Base-by-base conservation (phyloP, 2,797 vertebrate species). In the Eospalax fontanierii region DNA sequence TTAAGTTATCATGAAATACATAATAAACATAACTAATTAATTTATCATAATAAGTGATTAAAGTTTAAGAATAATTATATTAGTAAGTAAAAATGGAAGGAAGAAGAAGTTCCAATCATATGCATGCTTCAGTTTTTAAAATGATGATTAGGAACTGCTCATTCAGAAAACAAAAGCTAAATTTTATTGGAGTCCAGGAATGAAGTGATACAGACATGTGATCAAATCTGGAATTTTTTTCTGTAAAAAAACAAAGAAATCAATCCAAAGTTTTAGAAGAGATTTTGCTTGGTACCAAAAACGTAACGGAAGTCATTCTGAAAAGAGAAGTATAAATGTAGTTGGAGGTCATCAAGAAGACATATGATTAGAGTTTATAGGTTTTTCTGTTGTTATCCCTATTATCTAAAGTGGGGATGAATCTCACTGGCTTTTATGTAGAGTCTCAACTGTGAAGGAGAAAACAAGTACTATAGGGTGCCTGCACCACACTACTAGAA, bases 41-140 rank as follows among this genome's bases (percentile, higher is more conserved):
- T 63, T 76, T 87, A 63, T 65, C 70, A 50, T 65, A 82, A 82
- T 57, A 68, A 86, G n/a, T 94, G 1, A 65, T 89, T 71, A 4
- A 33, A 81, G 4, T 30, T 93, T 66, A 91, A 71, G 35, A 33
- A 89, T 63, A 54, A 10, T 26, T 57, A 65, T 33, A 76, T 71
- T 70, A 68, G 8, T 46, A 70, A 66, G 0, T 3, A 74, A 89
- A 40, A 95, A 54, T 66, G 46, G 73, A 12, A 26, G 18, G 2
- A 2, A 63, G 26, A 63, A 18, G 7, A 46, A 65, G 1, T 88
- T 4, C 3, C 24, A 93, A 71, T 33, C 30, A 65, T 76, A 12
- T 86, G 24, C 2, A 5, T 30, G 1, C 38, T 83, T 0, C 4
- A 40, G 66, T 40, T 94, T 79, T 71, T 38, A 83, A 38, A 74